Evolutionary conservation across 1,140 invertebrate genomes (phyloP).

Genomic region (Danaus melanippus): DNA sequence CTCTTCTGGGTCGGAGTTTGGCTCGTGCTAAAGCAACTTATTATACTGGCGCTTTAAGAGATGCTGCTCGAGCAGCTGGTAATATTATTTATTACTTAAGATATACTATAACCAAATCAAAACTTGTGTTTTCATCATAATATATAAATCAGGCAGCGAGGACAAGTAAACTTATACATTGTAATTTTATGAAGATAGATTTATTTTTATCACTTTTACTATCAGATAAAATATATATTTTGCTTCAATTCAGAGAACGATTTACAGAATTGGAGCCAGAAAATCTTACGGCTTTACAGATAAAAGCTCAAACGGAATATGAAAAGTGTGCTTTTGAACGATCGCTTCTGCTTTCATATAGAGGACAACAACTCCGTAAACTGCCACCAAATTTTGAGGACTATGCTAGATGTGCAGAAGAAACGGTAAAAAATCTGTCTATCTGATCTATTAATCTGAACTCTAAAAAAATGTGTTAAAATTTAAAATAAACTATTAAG

Average conservation of each 20-base stretch:
- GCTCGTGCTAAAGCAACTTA: constrained; percentile 52
- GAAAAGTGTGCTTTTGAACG: constrained; percentile 60
- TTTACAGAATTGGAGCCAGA: constrained; percentile 48
- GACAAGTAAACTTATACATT: too few relatives aligned
- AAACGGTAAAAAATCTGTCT: constrained; percentile 40
- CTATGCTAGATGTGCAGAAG: constrained; percentile 50
- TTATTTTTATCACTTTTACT: too few relatives aligned
- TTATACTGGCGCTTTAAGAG: constrained; percentile 47
- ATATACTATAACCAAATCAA: constrained; percentile 5
- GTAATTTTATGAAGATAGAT: too few relatives aligned
- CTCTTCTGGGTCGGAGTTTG: constrained; percentile 51
- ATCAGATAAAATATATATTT: too few relatives aligned
- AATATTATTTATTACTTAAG: constrained; percentile 6
- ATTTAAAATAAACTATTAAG: too few relatives aligned
- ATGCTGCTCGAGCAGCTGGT: constrained; percentile 49
- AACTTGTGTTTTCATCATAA: constrained; percentile 10
- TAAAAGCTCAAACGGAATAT: constrained; percentile 56
- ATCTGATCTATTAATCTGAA: too few relatives aligned
- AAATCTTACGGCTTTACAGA: constrained; percentile 52
- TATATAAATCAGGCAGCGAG: too few relatives aligned
- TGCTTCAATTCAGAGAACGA: neutral
- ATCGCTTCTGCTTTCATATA: constrained; percentile 40
- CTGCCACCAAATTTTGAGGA: constrained; percentile 52
- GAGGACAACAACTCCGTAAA: constrained; percentile 33
- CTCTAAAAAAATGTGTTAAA: too few relatives aligned